These are phyloP conservation scores for Chionomys nivalis DNA, from an alignment of 2,113 vertebrate species.

Conservation along the genomic window DNA sequence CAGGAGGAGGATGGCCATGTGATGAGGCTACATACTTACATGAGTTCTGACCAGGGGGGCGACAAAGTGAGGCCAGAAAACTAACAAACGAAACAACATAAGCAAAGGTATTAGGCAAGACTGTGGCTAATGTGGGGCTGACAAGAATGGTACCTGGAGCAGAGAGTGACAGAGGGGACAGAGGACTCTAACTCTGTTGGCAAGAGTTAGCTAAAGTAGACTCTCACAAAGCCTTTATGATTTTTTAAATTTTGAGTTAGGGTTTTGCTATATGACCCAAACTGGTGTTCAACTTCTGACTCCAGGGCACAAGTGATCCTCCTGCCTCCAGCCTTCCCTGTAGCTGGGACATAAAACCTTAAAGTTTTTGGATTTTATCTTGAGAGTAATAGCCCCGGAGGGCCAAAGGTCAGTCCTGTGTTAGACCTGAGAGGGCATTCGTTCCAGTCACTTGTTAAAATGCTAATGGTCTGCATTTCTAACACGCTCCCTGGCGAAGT, in stretches of 20 bases:
- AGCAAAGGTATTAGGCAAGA: slow-evolving; percentile 7
- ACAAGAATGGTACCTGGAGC: not conserved
- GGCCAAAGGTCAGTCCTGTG: slow-evolving; percentile 5
- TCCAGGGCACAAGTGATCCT: not conserved
- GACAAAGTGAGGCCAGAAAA: not conserved
- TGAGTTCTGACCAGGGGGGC: not conserved
- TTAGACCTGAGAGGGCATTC: not conserved
- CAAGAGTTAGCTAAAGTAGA: not conserved
- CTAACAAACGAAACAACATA: not conserved
- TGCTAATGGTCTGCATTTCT: slow-evolving; percentile 46
- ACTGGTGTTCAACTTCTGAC: not conserved
- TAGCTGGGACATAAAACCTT: not conserved
- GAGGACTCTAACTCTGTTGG: slow-evolving; percentile 3
- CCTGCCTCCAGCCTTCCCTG: not conserved
- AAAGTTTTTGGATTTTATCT: slow-evolving; percentile 33
- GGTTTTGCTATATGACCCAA: not conserved
- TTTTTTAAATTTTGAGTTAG: not conserved
- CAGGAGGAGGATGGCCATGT: not conserved
- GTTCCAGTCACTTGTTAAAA: slow-evolving; percentile 22
- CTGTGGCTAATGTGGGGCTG: not conserved
- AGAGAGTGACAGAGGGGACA: not conserved
- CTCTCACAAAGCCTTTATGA: not conserved
- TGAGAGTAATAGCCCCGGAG: not conserved
- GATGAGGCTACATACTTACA: not conserved
- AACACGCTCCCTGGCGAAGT: not conserved